phyloP scores from a whole-genome alignment of 2,113 vertebrate species.

The Sclerurus mexicanus region DNA sequence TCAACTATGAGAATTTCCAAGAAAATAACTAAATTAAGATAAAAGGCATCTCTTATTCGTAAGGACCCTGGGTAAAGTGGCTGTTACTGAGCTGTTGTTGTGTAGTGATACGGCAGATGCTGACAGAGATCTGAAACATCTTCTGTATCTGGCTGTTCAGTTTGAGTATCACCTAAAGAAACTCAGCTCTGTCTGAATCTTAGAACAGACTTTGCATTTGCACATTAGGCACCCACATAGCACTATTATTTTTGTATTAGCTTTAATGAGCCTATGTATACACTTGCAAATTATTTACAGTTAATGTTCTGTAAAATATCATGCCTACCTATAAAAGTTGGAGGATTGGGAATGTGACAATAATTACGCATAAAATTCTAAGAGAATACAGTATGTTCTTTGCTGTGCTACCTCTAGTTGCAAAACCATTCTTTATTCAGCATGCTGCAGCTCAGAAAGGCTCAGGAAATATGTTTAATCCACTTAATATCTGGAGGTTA shows the following conservation, averaged over 20 bases:
- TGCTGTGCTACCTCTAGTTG: not conserved
- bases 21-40: not conserved
- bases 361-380: not conserved
- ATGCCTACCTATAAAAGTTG: not conserved
- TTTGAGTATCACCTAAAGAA: not conserved
- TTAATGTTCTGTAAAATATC: not conserved
- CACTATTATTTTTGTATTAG: not conserved
- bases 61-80: not conserved
- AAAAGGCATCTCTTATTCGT: not conserved
- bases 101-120: not conserved
- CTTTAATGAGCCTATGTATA: not conserved
- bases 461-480: not conserved
- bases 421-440: not conserved
- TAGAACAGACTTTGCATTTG: not conserved
- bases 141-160: not conserved
- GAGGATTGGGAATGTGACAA: not conserved
- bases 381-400: not conserved
- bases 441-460: not conserved
- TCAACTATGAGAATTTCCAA: not conserved
- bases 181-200: not conserved
- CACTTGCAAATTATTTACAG: not conserved
- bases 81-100: not conserved
- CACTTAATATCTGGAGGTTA: not conserved
- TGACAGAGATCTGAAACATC: not conserved
- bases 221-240: not conserved